These are phyloP conservation scores for Ceyx cyanopectus DNA, from an alignment of 2,113 vertebrate genomes.

Conservation along the genomic window DNA sequence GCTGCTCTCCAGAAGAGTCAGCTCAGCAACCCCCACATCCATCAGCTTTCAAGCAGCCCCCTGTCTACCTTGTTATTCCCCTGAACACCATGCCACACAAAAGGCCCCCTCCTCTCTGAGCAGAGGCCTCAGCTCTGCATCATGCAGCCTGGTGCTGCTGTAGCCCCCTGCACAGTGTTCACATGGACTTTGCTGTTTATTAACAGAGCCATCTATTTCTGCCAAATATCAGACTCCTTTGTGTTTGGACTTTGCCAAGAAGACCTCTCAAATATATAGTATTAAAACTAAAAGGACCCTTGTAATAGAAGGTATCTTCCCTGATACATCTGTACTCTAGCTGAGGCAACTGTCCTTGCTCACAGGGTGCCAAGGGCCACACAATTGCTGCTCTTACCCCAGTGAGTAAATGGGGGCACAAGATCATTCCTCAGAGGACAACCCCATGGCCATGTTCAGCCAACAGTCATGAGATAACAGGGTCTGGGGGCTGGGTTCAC, in stretches of 20 bases:
- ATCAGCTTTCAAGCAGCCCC: background rate
- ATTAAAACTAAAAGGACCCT: background rate
- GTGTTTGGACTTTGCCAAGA: background rate
- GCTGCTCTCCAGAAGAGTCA: background rate
- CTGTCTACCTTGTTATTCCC: too few species aligned
- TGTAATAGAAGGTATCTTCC: background rate
- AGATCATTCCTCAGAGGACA: background rate
- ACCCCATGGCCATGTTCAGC: background rate
- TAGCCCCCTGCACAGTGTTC: background rate
- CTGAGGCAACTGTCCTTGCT: background rate
- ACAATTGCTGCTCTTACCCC: background rate
- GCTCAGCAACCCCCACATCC: background rate
- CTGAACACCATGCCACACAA: background rate
- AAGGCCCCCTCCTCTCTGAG: background rate
- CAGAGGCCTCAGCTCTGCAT: background rate
- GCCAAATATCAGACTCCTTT: background rate
- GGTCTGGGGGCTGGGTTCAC: background rate
- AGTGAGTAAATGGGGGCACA: background rate
- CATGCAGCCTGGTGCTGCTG: background rate
- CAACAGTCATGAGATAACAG: background rate
- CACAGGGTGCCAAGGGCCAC: fast-evolving
- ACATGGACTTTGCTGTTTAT: background rate
- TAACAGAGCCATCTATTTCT: background rate
- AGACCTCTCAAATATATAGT: background rate
- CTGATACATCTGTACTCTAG: background rate